Evolutionary conservation across 2,113 vertebrate genomes (phyloP).

Genomic region (Mastomys coucha): DNA sequence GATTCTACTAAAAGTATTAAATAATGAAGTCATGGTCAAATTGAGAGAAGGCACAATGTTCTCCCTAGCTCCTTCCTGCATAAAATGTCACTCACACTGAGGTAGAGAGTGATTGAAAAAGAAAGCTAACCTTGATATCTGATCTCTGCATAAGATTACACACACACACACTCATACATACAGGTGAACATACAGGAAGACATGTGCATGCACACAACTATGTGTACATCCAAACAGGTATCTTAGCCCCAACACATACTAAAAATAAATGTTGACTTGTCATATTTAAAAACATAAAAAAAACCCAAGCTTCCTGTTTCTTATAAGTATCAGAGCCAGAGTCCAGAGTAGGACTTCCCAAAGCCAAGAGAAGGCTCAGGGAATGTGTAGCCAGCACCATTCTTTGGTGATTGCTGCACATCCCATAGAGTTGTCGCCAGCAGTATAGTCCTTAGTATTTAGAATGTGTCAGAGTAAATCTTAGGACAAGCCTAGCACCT

Average conservation of each 20-base stretch:
- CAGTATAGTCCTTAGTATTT: background rate
- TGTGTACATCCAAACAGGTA: background rate
- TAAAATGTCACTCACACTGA: background rate
- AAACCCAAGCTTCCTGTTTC: background rate
- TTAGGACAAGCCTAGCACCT: background rate
- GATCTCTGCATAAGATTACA: background rate
- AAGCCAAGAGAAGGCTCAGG: background rate
- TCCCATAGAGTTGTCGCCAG: background rate
- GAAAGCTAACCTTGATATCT: background rate
- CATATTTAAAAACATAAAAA: background rate
- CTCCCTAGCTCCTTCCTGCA: background rate
- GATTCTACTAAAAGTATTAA: background rate
- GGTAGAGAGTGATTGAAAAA: background rate
- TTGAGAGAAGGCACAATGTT: background rate
- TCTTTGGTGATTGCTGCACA: background rate
- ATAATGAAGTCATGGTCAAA: background rate
- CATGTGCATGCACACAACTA: background rate
- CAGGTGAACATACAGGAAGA: background rate
- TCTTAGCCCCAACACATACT: background rate
- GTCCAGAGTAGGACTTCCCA: accelerated
- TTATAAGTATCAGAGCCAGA: background rate
- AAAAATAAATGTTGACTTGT: background rate
- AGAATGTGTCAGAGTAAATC: background rate
- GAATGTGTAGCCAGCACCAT: background rate
- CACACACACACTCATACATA: background rate